Evolutionary conservation across 2,888 invertebrate genomes (phyloP).

Genomic region (Idaea aversata): DNA sequence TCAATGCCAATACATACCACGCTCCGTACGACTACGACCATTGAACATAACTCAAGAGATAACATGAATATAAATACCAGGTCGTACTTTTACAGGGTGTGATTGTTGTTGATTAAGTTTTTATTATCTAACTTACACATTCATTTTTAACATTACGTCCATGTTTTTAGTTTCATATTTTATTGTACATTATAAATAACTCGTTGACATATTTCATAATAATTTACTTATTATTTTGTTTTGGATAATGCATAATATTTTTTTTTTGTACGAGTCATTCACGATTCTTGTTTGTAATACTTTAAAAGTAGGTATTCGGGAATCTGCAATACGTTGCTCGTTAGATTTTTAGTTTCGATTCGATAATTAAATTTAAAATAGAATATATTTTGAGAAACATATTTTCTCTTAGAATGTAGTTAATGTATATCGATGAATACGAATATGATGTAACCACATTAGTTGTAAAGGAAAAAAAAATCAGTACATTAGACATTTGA

Average conservation of each 20-base stretch:
- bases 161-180: slow-evolving; percentile 78
- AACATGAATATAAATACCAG: slow-evolving; percentile 28
- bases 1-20: slow-evolving; percentile 69
- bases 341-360: slow-evolving; percentile 26
- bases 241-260: slow-evolving; percentile 69
- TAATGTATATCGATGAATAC: slow-evolving; percentile 33
- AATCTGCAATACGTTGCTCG: slow-evolving; percentile 75
- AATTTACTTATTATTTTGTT: slow-evolving; percentile 74
- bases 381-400: slow-evolving; percentile 26
- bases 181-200: slow-evolving; percentile 62
- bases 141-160: slow-evolving; percentile 71
- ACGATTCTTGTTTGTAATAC: slow-evolving; percentile 50
- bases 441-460: slow-evolving; percentile 35
- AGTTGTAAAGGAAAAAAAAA: slow-evolving; percentile 43
- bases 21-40: slow-evolving; percentile 57
- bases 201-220: slow-evolving; percentile 73
- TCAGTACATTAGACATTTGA: slow-evolving; percentile 49
- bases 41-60: slow-evolving; percentile 13
- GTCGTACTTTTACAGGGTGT: slow-evolving; percentile 73
- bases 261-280: slow-evolving; percentile 61
- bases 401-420: slow-evolving; percentile 25
- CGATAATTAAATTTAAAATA: slow-evolving; percentile 14
- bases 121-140: slow-evolving; percentile 63
- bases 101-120: slow-evolving; percentile 63
- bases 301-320: slow-evolving; percentile 59